Base-by-base conservation (phyloP, 2,888 invertebrate species). In the Clitarchus hookeri region DNA sequence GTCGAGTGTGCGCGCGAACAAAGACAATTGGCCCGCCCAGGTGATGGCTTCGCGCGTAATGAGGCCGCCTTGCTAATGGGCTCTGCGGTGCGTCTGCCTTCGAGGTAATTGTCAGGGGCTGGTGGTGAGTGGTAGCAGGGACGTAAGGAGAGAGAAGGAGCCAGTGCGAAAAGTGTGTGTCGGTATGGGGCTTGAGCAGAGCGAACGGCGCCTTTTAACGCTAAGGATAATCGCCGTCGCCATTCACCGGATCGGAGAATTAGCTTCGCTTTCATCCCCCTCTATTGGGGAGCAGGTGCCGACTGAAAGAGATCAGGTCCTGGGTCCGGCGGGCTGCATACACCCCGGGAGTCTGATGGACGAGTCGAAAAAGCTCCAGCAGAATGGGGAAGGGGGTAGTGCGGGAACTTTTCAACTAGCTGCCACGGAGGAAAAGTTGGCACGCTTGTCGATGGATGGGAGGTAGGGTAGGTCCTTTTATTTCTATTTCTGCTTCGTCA, bases 401-500 rank as follows among this genome's bases (percentile, higher is more conserved):
- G 53, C 12, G 53, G 53, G 65, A 65, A 65, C 65, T 65, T 65
- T 65, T 65, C 65, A 65, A 65, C 65, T 65, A 65, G n/a, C 65
- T 8, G 0, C 16, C 48, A 11, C 65, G n/a, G 65, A 65, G 65
- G n/a, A 65, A 65, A 65, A 65, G 65, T 65, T 65, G 19, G 65
- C 65, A 16, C 11, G 65, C 53, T 19, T 53, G 53, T 53, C 53
- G 19, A 53, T 53, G 53, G 53, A 36, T 1, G 36, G 36, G 36
- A 4, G 4, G 36, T 36, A 36, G 48, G 48, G 48, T 23, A 16
- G 8, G 13, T 16, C n/a, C n/a, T 65, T 65, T 65, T 65, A n/a
- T 65, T 65, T 65, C 16, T 65, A n/a, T 65, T 65, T 23, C 65
- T n/a, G 65, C 65, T 65, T 65, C 65, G 65, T 65, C 65, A 65